Conservation (phyloP, 1,140 invertebrate species). For the Zaprionus taronus region DNA sequence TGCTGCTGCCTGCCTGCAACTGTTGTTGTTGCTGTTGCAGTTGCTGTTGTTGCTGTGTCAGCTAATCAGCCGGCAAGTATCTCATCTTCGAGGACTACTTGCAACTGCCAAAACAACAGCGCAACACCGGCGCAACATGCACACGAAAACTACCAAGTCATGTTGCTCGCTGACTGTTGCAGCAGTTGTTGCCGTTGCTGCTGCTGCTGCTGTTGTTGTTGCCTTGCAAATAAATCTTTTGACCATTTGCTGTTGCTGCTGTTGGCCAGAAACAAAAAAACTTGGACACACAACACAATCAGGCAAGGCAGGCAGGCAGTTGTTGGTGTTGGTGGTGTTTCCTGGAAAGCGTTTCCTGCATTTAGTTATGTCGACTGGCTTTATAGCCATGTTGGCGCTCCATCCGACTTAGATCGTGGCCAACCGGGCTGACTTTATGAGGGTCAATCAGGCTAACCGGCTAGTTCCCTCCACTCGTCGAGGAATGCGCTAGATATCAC, state of each 20-base stretch:
- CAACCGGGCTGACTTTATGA: constrained; percentile 71
- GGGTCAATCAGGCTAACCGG: constrained; percentile 70
- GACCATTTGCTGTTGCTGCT: constrained; percentile 49
- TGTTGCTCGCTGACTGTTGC: constrained; percentile 60
- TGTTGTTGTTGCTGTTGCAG: constrained; percentile 53
- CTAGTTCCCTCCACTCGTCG: constrained; percentile 6
- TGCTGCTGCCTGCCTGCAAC: constrained; percentile 34
- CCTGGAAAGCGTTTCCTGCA: constrained; percentile 81
- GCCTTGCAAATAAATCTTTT: constrained; percentile 30
- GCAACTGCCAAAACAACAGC: constrained; percentile 79
- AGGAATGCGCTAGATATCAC: constrained; percentile 39
- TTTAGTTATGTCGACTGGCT: constrained; percentile 53
- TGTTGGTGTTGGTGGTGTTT: constrained; percentile 58
- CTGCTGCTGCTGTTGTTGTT: constrained; percentile 38
- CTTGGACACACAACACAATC: constrained; percentile 76
- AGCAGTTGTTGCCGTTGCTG: constrained; percentile 36
- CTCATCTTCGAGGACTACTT: constrained; percentile 83
- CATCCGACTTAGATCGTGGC: constrained; percentile 68
- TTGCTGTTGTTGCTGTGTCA: constrained; percentile 69
- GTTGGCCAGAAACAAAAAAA: constrained; percentile 66
- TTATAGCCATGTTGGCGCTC: constrained; percentile 68
- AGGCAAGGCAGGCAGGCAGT: constrained; percentile 40
- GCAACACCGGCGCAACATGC: constrained; percentile 68
- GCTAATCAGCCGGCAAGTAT: constrained; percentile 83
- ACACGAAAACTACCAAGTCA: constrained; percentile 83